Evolutionary conservation across 2,888 invertebrate species (phyloP).

Genomic region (Tortricodes alternella): DNA sequence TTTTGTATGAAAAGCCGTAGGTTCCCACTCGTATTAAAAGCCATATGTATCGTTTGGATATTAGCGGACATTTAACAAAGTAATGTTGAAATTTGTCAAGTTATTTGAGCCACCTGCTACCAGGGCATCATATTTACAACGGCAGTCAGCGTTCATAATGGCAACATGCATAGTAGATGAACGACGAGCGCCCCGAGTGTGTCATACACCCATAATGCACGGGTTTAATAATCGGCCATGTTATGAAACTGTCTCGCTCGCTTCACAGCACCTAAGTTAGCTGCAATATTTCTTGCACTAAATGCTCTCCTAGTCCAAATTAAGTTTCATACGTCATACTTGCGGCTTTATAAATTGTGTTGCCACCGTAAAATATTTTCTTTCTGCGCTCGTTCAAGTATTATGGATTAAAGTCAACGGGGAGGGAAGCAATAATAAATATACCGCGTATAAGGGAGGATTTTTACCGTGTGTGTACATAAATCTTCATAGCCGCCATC

Average conservation of each 20-base stretch:
- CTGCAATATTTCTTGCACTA: conserved; percentile 3
- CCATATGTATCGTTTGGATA: too few species aligned
- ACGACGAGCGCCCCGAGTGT: conserved; percentile 4
- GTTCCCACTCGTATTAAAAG: too few species aligned
- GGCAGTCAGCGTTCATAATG: conserved; percentile 7
- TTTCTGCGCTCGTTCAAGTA: background rate
- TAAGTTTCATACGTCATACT: background rate
- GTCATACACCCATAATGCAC: conserved; percentile 1
- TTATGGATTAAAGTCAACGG: background rate
- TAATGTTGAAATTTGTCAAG: too few species aligned
- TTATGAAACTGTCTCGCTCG: background rate
- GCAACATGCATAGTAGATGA: conserved; percentile 19
- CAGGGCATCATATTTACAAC: conserved; percentile 7
- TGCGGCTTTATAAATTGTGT: background rate
- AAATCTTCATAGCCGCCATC: conserved; percentile 50
- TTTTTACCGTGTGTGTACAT: conserved; percentile 42
- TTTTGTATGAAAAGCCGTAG: too few species aligned
- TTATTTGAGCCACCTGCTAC: background rate
- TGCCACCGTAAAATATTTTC: background rate
- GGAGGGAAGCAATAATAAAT: background rate
- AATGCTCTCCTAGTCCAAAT: conserved; percentile 7
- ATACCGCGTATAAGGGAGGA: conserved; percentile 38
- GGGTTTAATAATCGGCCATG: conserved; percentile 18
- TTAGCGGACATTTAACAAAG: too few species aligned
- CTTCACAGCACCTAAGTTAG: background rate